These are phyloP conservation scores for Elephas maximus DNA, from an alignment of 2,113 vertebrate genomes.

Conservation along the genomic window DNA sequence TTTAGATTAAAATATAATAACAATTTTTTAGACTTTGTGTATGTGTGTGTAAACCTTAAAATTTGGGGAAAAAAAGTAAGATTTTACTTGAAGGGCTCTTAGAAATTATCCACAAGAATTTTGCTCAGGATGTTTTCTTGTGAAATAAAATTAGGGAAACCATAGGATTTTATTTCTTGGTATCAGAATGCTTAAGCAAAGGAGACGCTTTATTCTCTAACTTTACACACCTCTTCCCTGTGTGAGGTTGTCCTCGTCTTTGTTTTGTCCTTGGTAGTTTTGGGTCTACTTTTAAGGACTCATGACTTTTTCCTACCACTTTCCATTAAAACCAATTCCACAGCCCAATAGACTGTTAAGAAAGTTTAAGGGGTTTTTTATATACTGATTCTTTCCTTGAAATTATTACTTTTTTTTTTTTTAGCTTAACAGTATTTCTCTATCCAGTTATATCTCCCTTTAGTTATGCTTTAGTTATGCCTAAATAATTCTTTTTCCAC, in stretches of 20 bases:
- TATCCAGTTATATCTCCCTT: slow-evolving; percentile 76
- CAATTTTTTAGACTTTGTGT: neutral
- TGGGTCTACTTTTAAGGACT: slow-evolving; percentile 32
- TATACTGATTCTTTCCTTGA: slow-evolving; percentile 42
- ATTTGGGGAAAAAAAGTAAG: slow-evolving; percentile 20
- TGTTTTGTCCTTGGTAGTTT: slow-evolving; percentile 42
- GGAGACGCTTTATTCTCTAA: neutral
- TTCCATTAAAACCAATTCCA: slow-evolving; percentile 60
- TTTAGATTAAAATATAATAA: slow-evolving; percentile 41
- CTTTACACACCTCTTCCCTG: neutral
- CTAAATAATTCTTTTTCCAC: slow-evolving; percentile 81
- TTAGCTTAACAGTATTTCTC: slow-evolving; percentile 69
- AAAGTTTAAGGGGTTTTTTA: slow-evolving; percentile 65
- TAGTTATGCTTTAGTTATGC: slow-evolving; percentile 83
- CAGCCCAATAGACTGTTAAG: slow-evolving; percentile 62
- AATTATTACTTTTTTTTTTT: slow-evolving; percentile 70
- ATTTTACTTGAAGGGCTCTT: slow-evolving; percentile 23
- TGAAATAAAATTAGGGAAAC: slow-evolving; percentile 50
- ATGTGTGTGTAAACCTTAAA: neutral
- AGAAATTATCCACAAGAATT: slow-evolving; percentile 38
- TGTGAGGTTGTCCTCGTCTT: neutral
- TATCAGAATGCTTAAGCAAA: neutral
- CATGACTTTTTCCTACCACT: neutral
- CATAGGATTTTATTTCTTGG: neutral
- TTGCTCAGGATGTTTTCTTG: slow-evolving; percentile 24